Evolutionary conservation across 1,140 invertebrate species (phyloP).

Genomic region (Thaumetopoea pityocampa): DNA sequence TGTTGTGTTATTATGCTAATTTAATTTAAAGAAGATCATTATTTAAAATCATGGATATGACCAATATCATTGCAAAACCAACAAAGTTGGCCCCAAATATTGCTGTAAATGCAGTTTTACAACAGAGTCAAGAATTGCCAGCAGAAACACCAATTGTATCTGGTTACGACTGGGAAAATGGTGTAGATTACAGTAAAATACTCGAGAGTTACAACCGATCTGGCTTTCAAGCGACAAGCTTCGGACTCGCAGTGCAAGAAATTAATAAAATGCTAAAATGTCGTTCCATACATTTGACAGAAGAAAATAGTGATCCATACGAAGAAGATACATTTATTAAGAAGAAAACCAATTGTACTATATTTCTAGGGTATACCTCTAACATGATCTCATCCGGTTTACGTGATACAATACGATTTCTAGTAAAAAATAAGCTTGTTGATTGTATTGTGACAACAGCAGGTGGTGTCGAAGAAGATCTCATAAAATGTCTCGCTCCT

Average conservation of each 20-base stretch:
- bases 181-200: slow-evolving; percentile 91
- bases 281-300: slow-evolving; percentile 79
- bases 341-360: slow-evolving; percentile 90
- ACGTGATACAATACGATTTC: slow-evolving; percentile 92
- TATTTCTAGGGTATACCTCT: slow-evolving; percentile 98
- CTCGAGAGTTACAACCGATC: slow-evolving; percentile 87
- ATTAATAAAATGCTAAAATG: slow-evolving; percentile 93
- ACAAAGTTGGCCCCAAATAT: slow-evolving; percentile 67
- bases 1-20: slow-evolving; percentile 1
- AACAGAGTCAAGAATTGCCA: slow-evolving; percentile 79
- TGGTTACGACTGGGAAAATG: slow-evolving; percentile 96
- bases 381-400: slow-evolving; percentile 98
- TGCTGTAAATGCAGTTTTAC: slow-evolving; percentile 81
- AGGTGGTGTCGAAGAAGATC: slow-evolving; percentile 98
- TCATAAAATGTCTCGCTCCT: slow-evolving; percentile 98
- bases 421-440: slow-evolving; percentile 90
- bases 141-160: slow-evolving; percentile 79
- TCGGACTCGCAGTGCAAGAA: slow-evolving; percentile 93
- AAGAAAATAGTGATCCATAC: slow-evolving; percentile 80
- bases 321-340: slow-evolving; percentile 89
- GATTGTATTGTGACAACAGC: slow-evolving; percentile 98
- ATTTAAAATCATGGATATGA: slow-evolving; percentile 35
- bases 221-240: slow-evolving; percentile 98
- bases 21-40: neutral
- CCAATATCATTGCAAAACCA: slow-evolving; percentile 24